A percentile compares a stretch with the other conserved stretches of the same genome.
Evolutionary conservation across 1,140 invertebrate genomes (phyloP).

Genomic region (Mactra quadrangularis): DNA sequence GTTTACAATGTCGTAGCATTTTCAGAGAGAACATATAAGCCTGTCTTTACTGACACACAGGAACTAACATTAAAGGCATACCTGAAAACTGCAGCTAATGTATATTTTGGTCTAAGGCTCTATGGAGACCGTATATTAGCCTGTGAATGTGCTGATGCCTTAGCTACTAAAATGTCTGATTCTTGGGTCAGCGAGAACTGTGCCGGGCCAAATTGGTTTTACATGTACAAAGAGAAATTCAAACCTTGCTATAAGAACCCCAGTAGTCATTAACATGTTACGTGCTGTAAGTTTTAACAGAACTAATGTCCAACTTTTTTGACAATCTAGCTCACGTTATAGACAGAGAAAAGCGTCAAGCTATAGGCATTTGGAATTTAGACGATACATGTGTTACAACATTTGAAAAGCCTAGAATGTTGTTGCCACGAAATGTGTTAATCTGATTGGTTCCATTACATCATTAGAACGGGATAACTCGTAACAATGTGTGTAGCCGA

Average conservation of each 20-base stretch:
- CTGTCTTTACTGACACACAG: no score
- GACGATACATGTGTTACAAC: no score
- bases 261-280: background rate
- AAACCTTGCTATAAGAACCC: background rate
- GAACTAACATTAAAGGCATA: background rate
- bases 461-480: background rate
- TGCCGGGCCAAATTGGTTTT: conserved; percentile 2
- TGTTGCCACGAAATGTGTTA: background rate
- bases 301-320: no score
- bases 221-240: background rate
- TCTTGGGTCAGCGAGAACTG: background rate
- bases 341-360: no score
- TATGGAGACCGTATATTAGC: background rate
- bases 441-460: background rate
- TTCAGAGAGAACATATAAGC: no score
- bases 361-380: no score
- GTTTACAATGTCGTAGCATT: no score
- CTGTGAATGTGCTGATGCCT: background rate
- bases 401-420: background rate
- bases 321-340: no score
- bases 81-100: background rate
- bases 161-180: background rate
- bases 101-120: background rate
- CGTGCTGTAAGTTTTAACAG: background rate
- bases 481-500: conserved; percentile 1